Percentiles rank a stretch among this genome's conserved stretches.
phyloP scores from a whole-genome alignment of 2,113 vertebrate genomes.

The Xenopus borealis region DNA sequence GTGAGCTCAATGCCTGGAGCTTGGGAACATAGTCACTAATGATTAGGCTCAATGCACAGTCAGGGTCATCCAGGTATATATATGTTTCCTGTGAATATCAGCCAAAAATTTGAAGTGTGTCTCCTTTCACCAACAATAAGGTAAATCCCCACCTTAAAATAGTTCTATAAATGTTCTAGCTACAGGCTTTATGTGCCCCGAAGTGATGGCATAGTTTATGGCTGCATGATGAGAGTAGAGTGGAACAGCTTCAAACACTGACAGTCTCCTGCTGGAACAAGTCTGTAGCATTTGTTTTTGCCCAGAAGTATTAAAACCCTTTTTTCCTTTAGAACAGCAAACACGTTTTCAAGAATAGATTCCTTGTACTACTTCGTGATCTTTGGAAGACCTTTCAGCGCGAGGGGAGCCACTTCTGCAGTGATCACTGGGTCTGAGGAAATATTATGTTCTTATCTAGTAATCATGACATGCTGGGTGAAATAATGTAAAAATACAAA shows the following conservation, averaged over 20 bases:
- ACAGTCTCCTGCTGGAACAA: conserved; percentile 30
- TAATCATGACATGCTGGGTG: conserved; percentile 22
- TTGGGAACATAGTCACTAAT: conserved; percentile 8
- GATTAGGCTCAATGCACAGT: conserved; percentile 15
- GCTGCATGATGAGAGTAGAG: conserved; percentile 28
- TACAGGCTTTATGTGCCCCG: conserved; percentile 22
- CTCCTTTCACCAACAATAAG: not conserved
- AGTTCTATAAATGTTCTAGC: conserved; percentile 6
- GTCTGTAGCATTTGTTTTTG: conserved; percentile 42
- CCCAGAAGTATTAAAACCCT: conserved; percentile 22
- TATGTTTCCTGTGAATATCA: not conserved
- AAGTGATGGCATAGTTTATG: conserved; percentile 34
- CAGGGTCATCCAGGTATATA: conserved; percentile 17
- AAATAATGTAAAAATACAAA: conserved; percentile 11
- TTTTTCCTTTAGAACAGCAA: conserved; percentile 38
- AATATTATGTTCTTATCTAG: conserved; percentile 25
- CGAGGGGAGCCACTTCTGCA: conserved; percentile 20
- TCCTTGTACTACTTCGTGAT: conserved; percentile 26
- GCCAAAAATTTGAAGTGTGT: conserved; percentile 10
- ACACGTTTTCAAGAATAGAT: conserved; percentile 34
- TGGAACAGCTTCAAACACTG: conserved; percentile 37
- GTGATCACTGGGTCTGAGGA: conserved; percentile 4
- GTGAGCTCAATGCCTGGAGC: conserved; percentile 3
- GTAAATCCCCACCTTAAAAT: not conserved
- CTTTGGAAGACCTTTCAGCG: conserved; percentile 22